Percentiles rank a stretch among this genome's conserved stretches.
Conservation (phyloP, 92 coral and sea anemone species). For the Diadumene lineata region DNA sequence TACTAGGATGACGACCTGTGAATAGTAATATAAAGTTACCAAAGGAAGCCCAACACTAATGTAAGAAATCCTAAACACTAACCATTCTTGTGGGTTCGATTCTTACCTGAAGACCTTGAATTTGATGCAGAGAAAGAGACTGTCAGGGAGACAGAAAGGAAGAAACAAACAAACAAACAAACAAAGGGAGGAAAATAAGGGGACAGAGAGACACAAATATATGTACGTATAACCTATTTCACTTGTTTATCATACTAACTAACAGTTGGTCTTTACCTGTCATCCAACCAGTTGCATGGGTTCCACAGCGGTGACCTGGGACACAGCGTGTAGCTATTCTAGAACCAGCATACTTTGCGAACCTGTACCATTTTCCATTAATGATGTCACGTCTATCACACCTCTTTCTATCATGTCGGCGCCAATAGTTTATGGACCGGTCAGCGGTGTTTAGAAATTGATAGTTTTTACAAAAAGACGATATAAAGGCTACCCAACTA, state of each 20-base stretch:
- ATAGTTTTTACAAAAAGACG: constrained; percentile 4
- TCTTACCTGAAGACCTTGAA: too few species aligned
- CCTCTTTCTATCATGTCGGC: background rate
- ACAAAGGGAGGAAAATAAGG: too few species aligned
- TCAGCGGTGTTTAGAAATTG: constrained; percentile 1
- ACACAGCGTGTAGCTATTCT: constrained; percentile 21
- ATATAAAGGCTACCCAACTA: background rate
- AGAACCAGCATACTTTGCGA: constrained; percentile 32
- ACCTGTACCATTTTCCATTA: constrained; percentile 33
- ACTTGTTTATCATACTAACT: background rate
- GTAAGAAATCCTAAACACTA: background rate
- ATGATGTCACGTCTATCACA: constrained; percentile 1
- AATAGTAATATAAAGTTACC: background rate
- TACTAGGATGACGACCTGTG: constrained; percentile 17
- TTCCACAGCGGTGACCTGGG: constrained; percentile 26
- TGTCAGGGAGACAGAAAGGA: too few species aligned
- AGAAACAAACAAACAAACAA: too few species aligned
- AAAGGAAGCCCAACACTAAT: background rate
- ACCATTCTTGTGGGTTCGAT: too few species aligned
- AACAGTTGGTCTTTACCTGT: background rate
- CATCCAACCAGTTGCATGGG: constrained; percentile 37
- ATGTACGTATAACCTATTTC: too few species aligned
- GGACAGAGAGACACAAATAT: too few species aligned
- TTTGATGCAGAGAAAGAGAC: too few species aligned
- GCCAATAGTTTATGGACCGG: background rate